These are phyloP conservation scores for Gerris buenoi DNA, from an alignment of 1,140 invertebrate genomes.

Conservation along the genomic window DNA sequence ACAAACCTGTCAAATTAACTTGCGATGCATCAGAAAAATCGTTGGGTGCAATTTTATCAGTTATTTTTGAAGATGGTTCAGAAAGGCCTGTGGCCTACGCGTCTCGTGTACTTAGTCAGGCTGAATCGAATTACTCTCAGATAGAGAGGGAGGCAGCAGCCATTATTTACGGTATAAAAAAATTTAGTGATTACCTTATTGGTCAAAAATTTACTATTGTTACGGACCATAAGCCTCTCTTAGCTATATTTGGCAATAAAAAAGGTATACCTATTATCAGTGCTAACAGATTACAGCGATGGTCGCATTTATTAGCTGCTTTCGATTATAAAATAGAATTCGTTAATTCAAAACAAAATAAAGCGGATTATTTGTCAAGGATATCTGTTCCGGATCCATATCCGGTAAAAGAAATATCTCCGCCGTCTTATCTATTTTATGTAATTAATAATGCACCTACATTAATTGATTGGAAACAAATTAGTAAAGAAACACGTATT, in stretches of 20 bases:
- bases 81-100: constrained; percentile 31
- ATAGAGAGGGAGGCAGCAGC: too few relatives aligned
- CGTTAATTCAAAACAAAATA: too few relatives aligned
- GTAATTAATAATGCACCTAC: too few relatives aligned
- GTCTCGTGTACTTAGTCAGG: constrained; percentile 31
- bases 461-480: too few relatives aligned
- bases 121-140: constrained; percentile 34
- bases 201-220: constrained; percentile 33
- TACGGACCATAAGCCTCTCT: constrained; percentile 36
- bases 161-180: too few relatives aligned
- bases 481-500: too few relatives aligned
- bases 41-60: constrained; percentile 12
- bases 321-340: constrained; percentile 29
- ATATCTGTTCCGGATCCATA: too few relatives aligned
- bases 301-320: constrained; percentile 22
- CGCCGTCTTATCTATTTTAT: too few relatives aligned
- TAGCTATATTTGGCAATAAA: constrained; percentile 29
- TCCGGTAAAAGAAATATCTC: too few relatives aligned
- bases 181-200: constrained; percentile 37
- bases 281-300: background rate
- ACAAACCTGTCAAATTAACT: background rate
- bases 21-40: background rate
- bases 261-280: background rate
- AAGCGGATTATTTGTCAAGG: too few relatives aligned
- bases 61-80: constrained; percentile 16